Evolutionary conservation across 1,140 invertebrate species (phyloP).

Genomic region (Gryllus bimaculatus): DNA sequence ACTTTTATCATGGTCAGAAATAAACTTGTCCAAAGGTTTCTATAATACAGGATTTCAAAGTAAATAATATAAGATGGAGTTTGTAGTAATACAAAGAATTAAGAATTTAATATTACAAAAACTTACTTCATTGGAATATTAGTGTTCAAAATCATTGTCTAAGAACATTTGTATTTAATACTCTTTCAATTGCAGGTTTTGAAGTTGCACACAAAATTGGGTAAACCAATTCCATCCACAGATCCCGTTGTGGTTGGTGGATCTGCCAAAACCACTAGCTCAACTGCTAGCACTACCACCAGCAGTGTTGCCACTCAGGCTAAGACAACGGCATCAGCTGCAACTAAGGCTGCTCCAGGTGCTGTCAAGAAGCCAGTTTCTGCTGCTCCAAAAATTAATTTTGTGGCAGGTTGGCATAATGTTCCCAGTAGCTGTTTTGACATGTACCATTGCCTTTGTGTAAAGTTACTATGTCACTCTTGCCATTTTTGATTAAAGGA

Average conservation of each 20-base stretch:
- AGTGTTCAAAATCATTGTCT: too few relatives aligned
- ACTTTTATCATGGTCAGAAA: too few relatives aligned
- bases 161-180: too few relatives aligned
- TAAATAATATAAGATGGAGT: too few relatives aligned
- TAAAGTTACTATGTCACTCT: neutral
- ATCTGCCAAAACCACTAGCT: constrained; percentile 27
- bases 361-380: constrained; percentile 48
- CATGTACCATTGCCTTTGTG: neutral
- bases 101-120: too few relatives aligned
- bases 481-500: neutral
- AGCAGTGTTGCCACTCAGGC: constrained; percentile 20
- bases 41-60: too few relatives aligned
- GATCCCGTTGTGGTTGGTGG: constrained; percentile 67
- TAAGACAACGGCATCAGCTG: constrained; percentile 22
- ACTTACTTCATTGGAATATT: too few relatives aligned
- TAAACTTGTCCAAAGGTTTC: too few relatives aligned
- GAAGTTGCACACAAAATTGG: constrained; percentile 90
- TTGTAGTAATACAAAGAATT: too few relatives aligned
- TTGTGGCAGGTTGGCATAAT: constrained; percentile 55
- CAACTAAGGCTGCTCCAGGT: constrained; percentile 28
- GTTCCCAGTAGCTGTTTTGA: neutral
- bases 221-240: constrained; percentile 92
- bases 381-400: constrained; percentile 78
- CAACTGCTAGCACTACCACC: constrained; percentile 27
- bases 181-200: constrained; percentile 46